Percentiles rank a stretch among this genome's conserved stretches.
phyloP scores from a whole-genome alignment of 1,140 invertebrate genomes.

The Stegodyphus mimosarum region DNA sequence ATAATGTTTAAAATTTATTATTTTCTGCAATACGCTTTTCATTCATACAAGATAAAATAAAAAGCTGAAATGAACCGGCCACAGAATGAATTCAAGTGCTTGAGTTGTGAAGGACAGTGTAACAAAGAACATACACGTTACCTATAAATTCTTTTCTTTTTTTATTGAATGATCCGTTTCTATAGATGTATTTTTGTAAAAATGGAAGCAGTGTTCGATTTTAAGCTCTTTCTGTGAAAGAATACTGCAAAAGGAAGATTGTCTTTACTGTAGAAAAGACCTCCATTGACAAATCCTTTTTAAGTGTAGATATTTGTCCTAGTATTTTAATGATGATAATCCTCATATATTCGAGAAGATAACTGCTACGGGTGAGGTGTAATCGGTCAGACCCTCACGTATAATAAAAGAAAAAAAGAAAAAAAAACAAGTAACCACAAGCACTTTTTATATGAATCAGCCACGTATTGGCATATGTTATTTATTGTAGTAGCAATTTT shows the following conservation, averaged over 20 bases:
- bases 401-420: conserved; percentile 15
- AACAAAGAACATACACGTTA: too few relatives aligned
- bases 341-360: conserved; percentile 52
- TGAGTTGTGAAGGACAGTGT: too few relatives aligned
- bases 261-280: conserved; percentile 33
- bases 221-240: conserved; percentile 60
- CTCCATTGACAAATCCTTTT: conserved; percentile 40
- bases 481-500: neutral
- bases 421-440: neutral
- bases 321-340: conserved; percentile 48
- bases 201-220: conserved; percentile 51
- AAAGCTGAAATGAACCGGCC: too few relatives aligned
- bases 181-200: conserved; percentile 60
- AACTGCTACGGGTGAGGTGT: conserved; percentile 59
- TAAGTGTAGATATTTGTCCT: conserved; percentile 46
- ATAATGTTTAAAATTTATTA: too few relatives aligned
- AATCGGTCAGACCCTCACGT: conserved; percentile 55
- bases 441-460: conserved; percentile 27
- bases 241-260: conserved; percentile 46
- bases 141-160: neutral
- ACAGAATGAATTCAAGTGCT: too few relatives aligned
- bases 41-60: too few relatives aligned
- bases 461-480: neutral
- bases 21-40: too few relatives aligned
- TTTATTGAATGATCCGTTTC: conserved; percentile 49